Evolutionary conservation across 2,888 invertebrate genomes (phyloP), one percentile per base, ranked within the genome.

Genomic region (Oscheius sp.): DNA sequence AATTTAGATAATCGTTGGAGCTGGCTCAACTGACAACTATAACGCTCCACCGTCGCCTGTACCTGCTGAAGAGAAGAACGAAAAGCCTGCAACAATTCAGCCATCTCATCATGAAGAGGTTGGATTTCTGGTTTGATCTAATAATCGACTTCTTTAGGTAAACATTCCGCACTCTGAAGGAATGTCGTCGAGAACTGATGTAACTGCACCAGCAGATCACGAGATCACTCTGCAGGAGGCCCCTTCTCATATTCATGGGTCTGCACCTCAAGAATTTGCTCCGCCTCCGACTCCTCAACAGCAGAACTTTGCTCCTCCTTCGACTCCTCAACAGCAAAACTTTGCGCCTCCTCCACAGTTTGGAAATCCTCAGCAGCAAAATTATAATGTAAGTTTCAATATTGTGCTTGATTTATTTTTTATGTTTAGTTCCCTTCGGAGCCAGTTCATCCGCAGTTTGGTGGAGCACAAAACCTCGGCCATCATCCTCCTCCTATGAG

Each of bases 81-180:
- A 81, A 46, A 56, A 76, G 7, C 84, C 85, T 1, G 85, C 85
- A 0, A 85, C 85, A 9, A 85, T 85, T 52, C 80, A 85, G 27
- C 84, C 85, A 21, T 84, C 84, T 18, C 45, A 76, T 5, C 84
- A 85, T 52, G 83, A 85, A 74, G 81, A 85, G 73, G 82, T 84
- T n/a, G n/a, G n/a, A n/a, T n/a, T 49, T 18, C 3, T 49, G 5
- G 5, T 49, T 49, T 49, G 16, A 3, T 56, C 18, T 21, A 63
- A 45, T 49, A 52, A 18, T 18, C 12, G 16, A 29, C 49, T 12
- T 7, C 46, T 49, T 18, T 29, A 25, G 21, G 29, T 66, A 23
- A 66, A 49, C 29, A 52, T 29, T 16, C n/a, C n/a, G n/a, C n/a
- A n/a, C n/a, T n/a, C n/a, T n/a, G n/a, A n/a, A n/a, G n/a, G n/a